Base-by-base conservation (phyloP, 2,113 vertebrate genomes). In the Charina bottae region DNA sequence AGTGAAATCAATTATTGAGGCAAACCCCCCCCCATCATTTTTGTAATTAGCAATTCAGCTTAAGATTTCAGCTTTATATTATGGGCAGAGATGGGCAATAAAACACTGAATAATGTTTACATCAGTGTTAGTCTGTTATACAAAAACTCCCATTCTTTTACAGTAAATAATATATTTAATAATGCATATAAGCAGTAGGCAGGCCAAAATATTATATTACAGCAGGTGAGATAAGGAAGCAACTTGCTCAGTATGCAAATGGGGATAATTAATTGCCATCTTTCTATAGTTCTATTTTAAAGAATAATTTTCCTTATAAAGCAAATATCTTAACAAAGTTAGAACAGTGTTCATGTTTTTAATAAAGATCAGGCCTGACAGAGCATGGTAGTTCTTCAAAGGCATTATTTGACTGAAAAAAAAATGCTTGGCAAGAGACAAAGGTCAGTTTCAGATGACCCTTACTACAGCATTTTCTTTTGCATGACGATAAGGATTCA, bases 401-500 rank as follows among this genome's bases (percentile, higher is more conserved):
- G 19, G 54, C 88, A 84, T 55, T 54, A 84, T 91, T 91, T n/a
- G n/a, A 53, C 23, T 60, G 21, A 33, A 11, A 59, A 11, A 59
- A 62, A 62, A 88, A 56, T 28, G 62, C 85, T 87, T 53, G 59
- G 56, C 58, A 72, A 68, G 49, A 84, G n/a, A 83, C 42, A 89
- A 84, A 84, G 21, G 28, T 9, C 37, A 33, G 8, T 60, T 72
- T 85, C 90, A 64, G 19, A 91, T 72, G 60, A 53, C 33, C 21
- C 49, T 68, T 87, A 87, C 21, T 42, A 26, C 21, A 91, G 64
- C 13, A 37, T 28, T 87, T 87, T 91, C n/a, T 91, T 91, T 87
- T 87, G 60, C 84, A 91, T 87, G 84, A 91, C 33, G 68, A 87
- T 91, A 91, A 91, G 85, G 84, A 87, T 91, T 56, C 60, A 90